Evolutionary conservation across 2,113 vertebrate genomes (phyloP).

Genomic region (Sapayoa aenigma): DNA sequence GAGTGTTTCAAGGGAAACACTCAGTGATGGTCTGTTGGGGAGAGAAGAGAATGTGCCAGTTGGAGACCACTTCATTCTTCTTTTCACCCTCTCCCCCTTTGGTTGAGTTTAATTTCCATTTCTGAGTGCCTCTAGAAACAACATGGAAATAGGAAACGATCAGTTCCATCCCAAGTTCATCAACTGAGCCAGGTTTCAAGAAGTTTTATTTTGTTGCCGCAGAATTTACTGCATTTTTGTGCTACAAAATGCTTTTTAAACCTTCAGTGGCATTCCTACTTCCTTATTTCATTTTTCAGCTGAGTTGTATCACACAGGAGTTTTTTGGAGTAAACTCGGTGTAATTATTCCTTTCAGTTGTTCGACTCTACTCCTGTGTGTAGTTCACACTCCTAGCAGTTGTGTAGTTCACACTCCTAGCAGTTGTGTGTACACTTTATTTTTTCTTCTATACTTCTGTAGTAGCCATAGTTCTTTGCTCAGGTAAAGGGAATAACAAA

Average conservation of each 20-base stretch:
- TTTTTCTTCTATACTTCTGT: neutral
- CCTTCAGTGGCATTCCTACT: neutral
- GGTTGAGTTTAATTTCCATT: neutral
- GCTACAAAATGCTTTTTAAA: neutral
- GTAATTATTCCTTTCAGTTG: neutral
- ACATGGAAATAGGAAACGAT: accelerated
- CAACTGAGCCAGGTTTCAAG: neutral
- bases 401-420: neutral
- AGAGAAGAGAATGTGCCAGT: neutral
- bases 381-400: neutral
- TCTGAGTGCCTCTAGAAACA: neutral
- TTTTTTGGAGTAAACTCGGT: neutral
- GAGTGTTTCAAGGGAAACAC: too few relatives aligned
- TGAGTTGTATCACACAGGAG: neutral
- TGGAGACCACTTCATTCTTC: accelerated
- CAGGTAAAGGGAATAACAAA: neutral
- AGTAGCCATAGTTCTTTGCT: neutral
- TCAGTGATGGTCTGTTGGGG: accelerated
- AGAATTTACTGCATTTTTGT: neutral
- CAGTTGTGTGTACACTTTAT: neutral
- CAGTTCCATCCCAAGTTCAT: neutral
- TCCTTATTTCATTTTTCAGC: neutral
- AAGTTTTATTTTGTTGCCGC: neutral
- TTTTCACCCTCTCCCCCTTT: neutral
- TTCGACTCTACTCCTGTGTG: neutral